A percentile compares a stretch with the other conserved stretches of the same genome.
Evolutionary conservation across 2,113 vertebrate genomes (phyloP).

Genomic region (Oncorhynchus masou): DNA sequence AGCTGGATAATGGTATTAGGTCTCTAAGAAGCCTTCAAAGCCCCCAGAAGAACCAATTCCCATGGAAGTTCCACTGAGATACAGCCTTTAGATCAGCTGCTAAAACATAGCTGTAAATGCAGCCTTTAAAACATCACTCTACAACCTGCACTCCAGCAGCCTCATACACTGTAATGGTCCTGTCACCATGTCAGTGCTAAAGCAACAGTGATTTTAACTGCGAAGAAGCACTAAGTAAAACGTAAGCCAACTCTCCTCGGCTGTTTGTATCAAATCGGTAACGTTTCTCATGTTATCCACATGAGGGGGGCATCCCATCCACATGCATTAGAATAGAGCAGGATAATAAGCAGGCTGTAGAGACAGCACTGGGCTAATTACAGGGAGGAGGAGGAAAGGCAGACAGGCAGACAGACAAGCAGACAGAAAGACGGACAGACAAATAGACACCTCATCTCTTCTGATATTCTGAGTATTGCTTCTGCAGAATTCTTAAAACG

Average conservation of each 20-base stretch:
- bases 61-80: background rate
- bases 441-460: background rate
- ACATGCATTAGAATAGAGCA: slow-evolving; percentile 10
- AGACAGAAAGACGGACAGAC: background rate
- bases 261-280: slow-evolving; percentile 10
- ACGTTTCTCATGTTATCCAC: slow-evolving; percentile 25
- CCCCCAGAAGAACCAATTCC: slow-evolving; percentile 2
- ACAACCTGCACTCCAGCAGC: background rate
- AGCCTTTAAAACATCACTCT: no score
- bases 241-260: background rate
- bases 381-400: slow-evolving; percentile 11
- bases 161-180: background rate
- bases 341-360: background rate
- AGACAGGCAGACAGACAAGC: slow-evolving; percentile 6
- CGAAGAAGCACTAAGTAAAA: background rate
- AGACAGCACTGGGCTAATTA: background rate
- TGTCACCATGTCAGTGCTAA: slow-evolving; percentile 1
- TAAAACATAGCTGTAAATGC: background rate
- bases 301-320: slow-evolving; percentile 17
- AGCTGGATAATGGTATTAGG: slow-evolving; percentile 17
- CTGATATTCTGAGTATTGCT: slow-evolving; percentile 9
- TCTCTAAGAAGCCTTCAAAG: background rate
- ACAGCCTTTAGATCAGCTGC: background rate
- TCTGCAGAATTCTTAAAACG: slow-evolving; percentile 20
- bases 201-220: slow-evolving; percentile 5